These are phyloP conservation scores for Macropodus opercularis DNA, from an alignment of 2,797 vertebrate genomes.

Conservation along the genomic window DNA sequence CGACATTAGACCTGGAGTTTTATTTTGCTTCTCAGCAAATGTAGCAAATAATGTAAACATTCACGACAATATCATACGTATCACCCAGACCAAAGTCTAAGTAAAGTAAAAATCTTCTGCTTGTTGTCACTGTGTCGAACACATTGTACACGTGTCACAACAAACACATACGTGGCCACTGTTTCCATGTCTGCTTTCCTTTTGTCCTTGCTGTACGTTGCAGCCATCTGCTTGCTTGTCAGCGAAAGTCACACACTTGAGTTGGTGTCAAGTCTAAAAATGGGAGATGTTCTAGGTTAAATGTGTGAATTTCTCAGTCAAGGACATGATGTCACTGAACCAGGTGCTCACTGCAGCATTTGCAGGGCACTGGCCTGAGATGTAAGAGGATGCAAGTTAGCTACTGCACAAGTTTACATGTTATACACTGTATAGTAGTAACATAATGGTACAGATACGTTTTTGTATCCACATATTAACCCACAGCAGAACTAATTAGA, in stretches of 20 bases:
- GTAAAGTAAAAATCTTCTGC: too few relatives aligned
- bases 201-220: constrained; percentile 19
- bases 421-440: background rate
- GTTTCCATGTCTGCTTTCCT: constrained; percentile 8
- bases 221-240: constrained; percentile 49
- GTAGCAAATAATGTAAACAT: too few relatives aligned
- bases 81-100: too few relatives aligned
- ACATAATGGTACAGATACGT: background rate
- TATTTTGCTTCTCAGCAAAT: too few relatives aligned
- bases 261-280: constrained; percentile 45
- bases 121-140: too few relatives aligned
- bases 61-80: too few relatives aligned
- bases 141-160: too few relatives aligned
- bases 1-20: too few relatives aligned
- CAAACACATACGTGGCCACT: too few relatives aligned
- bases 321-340: constrained; percentile 58
- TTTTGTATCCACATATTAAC: constrained; percentile 27
- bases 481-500: constrained; percentile 51
- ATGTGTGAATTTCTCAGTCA: constrained; percentile 55
- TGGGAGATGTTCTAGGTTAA: constrained; percentile 49
- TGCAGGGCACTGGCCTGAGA: constrained; percentile 27
- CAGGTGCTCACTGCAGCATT: constrained; percentile 65
- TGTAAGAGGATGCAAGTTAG: constrained; percentile 13
- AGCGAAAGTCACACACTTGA: constrained; percentile 39
- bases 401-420: background rate